phyloP scores from a whole-genome alignment of 1,140 invertebrate genomes.

The Pollicipes pollicipes region DNA sequence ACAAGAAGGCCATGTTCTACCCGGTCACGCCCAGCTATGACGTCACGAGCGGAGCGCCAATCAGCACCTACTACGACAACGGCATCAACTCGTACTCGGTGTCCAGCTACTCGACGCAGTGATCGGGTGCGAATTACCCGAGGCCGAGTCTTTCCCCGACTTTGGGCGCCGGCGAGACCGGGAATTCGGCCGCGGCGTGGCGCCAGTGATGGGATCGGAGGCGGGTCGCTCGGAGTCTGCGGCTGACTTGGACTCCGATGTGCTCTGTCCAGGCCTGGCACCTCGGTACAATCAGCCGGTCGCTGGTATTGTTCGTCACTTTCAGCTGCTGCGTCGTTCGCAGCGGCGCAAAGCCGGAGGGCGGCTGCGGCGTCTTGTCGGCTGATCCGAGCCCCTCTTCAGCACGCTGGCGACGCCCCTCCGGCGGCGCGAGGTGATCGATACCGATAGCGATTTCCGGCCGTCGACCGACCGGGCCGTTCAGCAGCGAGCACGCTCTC shows the following conservation, averaged over 20 bases:
- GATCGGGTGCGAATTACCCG: not conserved
- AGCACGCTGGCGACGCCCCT: no score
- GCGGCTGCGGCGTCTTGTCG: no score
- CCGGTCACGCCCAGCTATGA: not conserved
- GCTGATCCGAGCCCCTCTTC: no score
- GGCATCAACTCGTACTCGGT: not conserved
- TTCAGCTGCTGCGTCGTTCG: no score
- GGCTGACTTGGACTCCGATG: not conserved
- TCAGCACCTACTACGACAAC: not conserved
- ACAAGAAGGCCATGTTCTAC: conserved; percentile 1
- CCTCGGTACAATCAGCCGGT: no score
- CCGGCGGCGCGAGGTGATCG: not conserved
- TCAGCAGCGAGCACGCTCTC: not conserved
- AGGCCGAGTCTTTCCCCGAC: not conserved
- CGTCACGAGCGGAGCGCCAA: not conserved
- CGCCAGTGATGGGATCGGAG: not conserved
- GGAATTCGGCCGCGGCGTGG: no score
- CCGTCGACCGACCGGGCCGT: not conserved
- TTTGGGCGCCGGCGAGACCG: not conserved
- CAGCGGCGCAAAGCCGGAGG: no score
- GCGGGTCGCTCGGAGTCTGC: not conserved
- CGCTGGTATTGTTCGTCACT: no score
- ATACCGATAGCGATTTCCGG: not conserved
- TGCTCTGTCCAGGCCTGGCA: not conserved
- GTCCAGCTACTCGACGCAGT: not conserved